Evolutionary conservation across 2,888 invertebrate genomes (phyloP).

Genomic region (Sthenelais limicola): DNA sequence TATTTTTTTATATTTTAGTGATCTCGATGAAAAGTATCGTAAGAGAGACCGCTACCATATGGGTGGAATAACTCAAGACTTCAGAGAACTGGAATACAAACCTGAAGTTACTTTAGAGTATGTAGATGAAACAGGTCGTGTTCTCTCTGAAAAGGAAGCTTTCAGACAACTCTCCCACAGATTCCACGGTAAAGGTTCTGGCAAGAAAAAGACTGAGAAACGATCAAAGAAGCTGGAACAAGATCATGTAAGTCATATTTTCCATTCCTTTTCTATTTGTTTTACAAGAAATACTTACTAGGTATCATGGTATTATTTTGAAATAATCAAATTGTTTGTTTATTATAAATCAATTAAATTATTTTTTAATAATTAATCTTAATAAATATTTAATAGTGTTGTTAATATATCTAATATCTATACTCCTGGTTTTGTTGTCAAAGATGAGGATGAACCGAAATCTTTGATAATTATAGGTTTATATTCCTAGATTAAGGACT

Average conservation of each 20-base stretch:
- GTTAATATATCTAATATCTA: too few species aligned
- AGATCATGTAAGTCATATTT: slow-evolving; percentile 80
- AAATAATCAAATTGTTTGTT: too few species aligned
- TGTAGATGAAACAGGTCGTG: slow-evolving; percentile 95
- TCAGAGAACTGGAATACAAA: slow-evolving; percentile 93
- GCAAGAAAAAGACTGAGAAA: slow-evolving; percentile 98
- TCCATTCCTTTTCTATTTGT: too few species aligned
- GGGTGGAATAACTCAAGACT: slow-evolving; percentile 87
- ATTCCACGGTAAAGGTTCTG: slow-evolving; percentile 99
- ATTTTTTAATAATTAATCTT: too few species aligned
- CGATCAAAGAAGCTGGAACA: slow-evolving; percentile 94
- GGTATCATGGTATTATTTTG: too few species aligned
- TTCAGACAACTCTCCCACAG: slow-evolving; percentile 95
- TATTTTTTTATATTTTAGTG: slow-evolving; percentile 58
- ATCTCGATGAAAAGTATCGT: slow-evolving; percentile 71
- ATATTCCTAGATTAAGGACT: too few species aligned
- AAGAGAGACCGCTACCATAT: slow-evolving; percentile 64
- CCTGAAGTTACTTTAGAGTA: slow-evolving; percentile 97
- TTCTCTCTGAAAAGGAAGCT: slow-evolving; percentile 95
- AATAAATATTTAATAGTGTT: too few species aligned
- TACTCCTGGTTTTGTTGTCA: too few species aligned
- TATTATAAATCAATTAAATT: too few species aligned
- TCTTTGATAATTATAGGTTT: too few species aligned
- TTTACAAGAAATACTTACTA: too few species aligned
- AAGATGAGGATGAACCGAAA: too few species aligned